phyloP scores from a whole-genome alignment of 2,888 invertebrate genomes.

The Julus scandinavius region DNA sequence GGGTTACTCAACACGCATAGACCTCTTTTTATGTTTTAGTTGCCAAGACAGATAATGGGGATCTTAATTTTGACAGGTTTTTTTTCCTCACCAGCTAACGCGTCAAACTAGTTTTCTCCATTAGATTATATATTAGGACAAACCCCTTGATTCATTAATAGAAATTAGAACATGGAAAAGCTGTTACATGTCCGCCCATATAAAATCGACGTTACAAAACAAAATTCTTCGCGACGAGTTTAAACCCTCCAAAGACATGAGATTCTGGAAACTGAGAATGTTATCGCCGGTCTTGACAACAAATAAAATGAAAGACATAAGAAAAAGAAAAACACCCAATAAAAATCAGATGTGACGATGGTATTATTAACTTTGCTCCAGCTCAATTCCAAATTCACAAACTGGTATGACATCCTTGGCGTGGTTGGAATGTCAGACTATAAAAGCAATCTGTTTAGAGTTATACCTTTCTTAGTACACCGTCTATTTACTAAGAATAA shows the following conservation, averaged over 20 bases:
- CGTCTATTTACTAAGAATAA: no score
- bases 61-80: slow-evolving; percentile 30
- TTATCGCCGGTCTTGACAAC: not conserved
- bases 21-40: slow-evolving; percentile 22
- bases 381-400: no score
- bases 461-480: no score
- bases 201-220: not conserved
- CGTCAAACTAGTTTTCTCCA: slow-evolving; percentile 26
- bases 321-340: not conserved
- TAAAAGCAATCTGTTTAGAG: no score
- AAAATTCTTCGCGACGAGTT: slow-evolving; percentile 2
- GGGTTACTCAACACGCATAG: slow-evolving; percentile 18
- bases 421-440: no score
- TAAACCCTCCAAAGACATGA: not conserved
- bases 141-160: slow-evolving; percentile 28
- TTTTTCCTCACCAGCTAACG: not conserved
- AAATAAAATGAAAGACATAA: not conserved
- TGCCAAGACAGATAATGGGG: slow-evolving; percentile 11
- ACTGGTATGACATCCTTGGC: no score
- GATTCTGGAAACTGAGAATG: not conserved
- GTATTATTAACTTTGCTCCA: not conserved
- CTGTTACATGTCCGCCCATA: slow-evolving; percentile 33
- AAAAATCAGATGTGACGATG: not conserved
- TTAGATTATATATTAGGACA: slow-evolving; percentile 11
- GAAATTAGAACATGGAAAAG: slow-evolving; percentile 33